Evolutionary conservation across 2,797 vertebrate species (phyloP), one percentile per base, ranked within the genome.

Genomic region (Danio kyathit): DNA sequence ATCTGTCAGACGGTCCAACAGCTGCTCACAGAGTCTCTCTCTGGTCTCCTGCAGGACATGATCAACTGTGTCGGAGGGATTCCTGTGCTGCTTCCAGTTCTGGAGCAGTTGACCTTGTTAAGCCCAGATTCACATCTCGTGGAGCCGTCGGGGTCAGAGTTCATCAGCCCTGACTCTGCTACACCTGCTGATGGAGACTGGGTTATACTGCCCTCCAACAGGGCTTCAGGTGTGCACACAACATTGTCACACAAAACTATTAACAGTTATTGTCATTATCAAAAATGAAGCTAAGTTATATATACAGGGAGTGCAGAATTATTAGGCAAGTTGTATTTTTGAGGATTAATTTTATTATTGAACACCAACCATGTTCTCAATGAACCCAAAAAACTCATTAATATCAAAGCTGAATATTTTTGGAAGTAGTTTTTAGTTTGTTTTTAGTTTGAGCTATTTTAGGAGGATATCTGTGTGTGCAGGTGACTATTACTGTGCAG

Each of bases 41-140:
- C 65, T 54, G 2, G 0, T 59, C 44, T 48, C 46, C 12, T 84
- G 4, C 46, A 99, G 98, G 98, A 99, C 83, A 94, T 97, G 92
- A 96, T 99, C 87, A 99, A 98, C 88, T 97, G 97, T 69, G 95
- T 97, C 63, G 98, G 97, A 51, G 98, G 98, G 21, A 81, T 98
- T 60, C 95, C 96, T 38, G 95, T 97, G 70, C 91, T 99, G 13
- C 95, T 98, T 84, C 98, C 97, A 0, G 46, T 99, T 13, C 88
- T 99, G 93, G 97, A 98, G 88, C 97, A 99, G 94, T 89, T 99
- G 85, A 90, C 92, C 81, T 86, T 93, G 78, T 83, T 95, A 80
- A 93, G 93, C 84, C 93, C 92, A 54, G 91, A 90, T 56, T 74
- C 21, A 5, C 91, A 87, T 74, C 94, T 81, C 88, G 86, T 86